These are phyloP conservation scores for Andrena dorsata DNA, from an alignment of 2,888 invertebrate genomes.

Conservation along the genomic window DNA sequence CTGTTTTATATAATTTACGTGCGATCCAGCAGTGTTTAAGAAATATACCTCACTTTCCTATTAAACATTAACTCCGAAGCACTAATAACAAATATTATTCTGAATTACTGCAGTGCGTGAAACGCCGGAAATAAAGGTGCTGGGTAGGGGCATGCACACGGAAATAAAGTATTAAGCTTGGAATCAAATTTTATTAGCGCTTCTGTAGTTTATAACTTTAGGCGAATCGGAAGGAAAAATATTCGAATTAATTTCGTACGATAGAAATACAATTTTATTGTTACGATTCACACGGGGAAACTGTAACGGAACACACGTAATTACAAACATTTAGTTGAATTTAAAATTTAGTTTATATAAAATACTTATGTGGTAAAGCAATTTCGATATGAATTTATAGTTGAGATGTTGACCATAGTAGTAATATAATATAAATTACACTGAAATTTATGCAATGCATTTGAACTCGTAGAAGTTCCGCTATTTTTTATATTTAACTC, in stretches of 20 bases:
- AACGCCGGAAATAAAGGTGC: slow-evolving; percentile 43
- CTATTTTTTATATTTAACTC: too few relatives aligned
- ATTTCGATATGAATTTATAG: slow-evolving; percentile 5
- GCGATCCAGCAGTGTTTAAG: neutral
- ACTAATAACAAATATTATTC: slow-evolving; percentile 17
- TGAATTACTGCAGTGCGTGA: slow-evolving; percentile 12
- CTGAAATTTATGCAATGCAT: too few relatives aligned
- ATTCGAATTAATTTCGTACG: slow-evolving; percentile 12
- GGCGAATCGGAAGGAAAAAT: neutral
- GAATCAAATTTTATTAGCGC: neutral
- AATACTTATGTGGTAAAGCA: slow-evolving; percentile 17
- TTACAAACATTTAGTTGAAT: slow-evolving; percentile 5
- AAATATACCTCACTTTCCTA: slow-evolving; percentile 9
- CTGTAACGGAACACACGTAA: slow-evolving; percentile 46
- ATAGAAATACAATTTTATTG: slow-evolving; percentile 56
- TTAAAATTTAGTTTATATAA: neutral
- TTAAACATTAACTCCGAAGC: neutral
- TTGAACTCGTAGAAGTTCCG: too few relatives aligned
- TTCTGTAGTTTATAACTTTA: neutral
- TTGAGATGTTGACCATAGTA: neutral
- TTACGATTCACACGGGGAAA: slow-evolving; percentile 36
- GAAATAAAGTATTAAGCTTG: slow-evolving; percentile 39
- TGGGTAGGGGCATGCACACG: slow-evolving; percentile 7
- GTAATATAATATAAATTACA: slow-evolving; percentile 13
- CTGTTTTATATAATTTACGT: neutral